Percentiles rank a stretch among this genome's conserved stretches.
phyloP scores from a whole-genome alignment of 1,140 invertebrate species.

The Drosophila trapezifrons region DNA sequence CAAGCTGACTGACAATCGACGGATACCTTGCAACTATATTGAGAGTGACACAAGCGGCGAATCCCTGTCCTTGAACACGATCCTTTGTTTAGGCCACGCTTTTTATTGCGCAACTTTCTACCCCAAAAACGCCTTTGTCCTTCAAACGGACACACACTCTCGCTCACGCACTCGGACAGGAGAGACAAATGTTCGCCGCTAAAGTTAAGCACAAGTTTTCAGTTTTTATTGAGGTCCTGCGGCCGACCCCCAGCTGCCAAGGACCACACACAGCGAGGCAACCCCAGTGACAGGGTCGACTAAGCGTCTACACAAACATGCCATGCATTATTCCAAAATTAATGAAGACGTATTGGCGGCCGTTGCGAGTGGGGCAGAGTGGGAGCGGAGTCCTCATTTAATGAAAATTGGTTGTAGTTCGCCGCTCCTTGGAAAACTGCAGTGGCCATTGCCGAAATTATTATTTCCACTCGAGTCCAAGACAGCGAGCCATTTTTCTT shows the following conservation, averaged over 20 bases:
- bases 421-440: conserved; percentile 40
- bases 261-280: not conserved
- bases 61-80: conserved; percentile 57
- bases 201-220: conserved; percentile 67
- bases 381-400: conserved; percentile 46
- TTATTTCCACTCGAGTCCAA: conserved; percentile 64
- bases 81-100: conserved; percentile 63
- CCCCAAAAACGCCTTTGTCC: conserved; percentile 43
- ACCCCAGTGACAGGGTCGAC: conserved; percentile 39
- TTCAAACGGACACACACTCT: conserved; percentile 30
- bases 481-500: conserved; percentile 69
- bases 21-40: conserved; percentile 63
- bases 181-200: conserved; percentile 59
- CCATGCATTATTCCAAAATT: conserved; percentile 73
- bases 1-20: conserved; percentile 73
- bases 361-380: conserved; percentile 7
- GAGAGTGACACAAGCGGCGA: conserved; percentile 59
- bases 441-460: conserved; percentile 64
- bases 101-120: conserved; percentile 37
- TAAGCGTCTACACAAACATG: conserved; percentile 70
- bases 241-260: conserved; percentile 12
- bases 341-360: conserved; percentile 77
- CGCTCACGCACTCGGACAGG: conserved; percentile 6
- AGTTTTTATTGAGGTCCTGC: conserved; percentile 49
- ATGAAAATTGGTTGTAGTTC: conserved; percentile 63